Evolutionary conservation across 2,888 invertebrate species (phyloP).

Genomic region (Azorinus chamasolen): DNA sequence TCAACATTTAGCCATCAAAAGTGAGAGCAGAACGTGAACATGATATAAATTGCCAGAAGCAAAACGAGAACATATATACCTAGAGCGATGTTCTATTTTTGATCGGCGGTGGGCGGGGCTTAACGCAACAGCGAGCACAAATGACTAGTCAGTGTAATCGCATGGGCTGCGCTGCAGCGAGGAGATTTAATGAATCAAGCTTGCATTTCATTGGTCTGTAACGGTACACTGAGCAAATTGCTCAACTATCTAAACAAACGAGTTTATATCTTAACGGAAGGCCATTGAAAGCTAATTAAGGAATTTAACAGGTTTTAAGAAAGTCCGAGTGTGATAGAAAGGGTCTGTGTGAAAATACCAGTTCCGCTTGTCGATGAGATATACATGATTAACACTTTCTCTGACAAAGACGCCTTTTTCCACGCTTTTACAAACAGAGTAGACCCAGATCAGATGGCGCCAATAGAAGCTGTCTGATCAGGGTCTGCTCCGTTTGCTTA

Average conservation of each 20-base stretch:
- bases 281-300: conserved; percentile 49
- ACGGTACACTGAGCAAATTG: conserved; percentile 46
- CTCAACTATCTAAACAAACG: conserved; percentile 46
- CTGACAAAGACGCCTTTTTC: no score
- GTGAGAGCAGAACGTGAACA: background rate
- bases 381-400: no score
- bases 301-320: conserved; percentile 28
- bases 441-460: no score
- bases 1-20: no score
- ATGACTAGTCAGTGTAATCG: conserved; percentile 35
- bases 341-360: no score
- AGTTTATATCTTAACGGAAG: conserved; percentile 34
- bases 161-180: conserved; percentile 29
- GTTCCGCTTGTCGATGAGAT: no score
- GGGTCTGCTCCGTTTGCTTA: no score
- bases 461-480: no score
- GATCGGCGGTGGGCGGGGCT: conserved; percentile 52
- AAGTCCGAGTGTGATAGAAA: background rate
- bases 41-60: conserved; percentile 64
- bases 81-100: conserved; percentile 61
- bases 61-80: conserved; percentile 52
- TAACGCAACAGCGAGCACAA: conserved; percentile 49
- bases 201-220: conserved; percentile 42
- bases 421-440: no score
- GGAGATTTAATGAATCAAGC: conserved; percentile 37